Evolutionary conservation across 2,888 invertebrate genomes (phyloP).

Genomic region (Mamestra brassicae): DNA sequence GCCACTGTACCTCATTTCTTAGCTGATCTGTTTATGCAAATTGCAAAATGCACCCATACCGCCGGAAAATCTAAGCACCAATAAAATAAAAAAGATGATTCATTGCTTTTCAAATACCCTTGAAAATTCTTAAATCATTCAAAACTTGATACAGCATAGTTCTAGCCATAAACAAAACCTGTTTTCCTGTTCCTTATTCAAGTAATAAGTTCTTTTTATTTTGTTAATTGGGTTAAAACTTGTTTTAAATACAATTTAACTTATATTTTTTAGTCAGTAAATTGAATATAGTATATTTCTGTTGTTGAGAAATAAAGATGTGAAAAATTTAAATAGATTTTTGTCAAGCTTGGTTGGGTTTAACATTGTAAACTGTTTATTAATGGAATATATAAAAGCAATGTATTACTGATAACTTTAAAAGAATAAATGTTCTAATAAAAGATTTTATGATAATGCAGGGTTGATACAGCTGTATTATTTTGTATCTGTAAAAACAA

Average conservation of each 20-base stretch:
- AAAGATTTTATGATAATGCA: too few relatives aligned
- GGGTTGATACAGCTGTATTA: too few relatives aligned
- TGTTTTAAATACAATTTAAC: not conserved
- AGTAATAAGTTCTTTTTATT: not conserved
- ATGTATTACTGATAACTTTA: too few relatives aligned
- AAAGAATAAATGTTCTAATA: too few relatives aligned
- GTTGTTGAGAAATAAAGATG: too few relatives aligned
- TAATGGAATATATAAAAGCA: too few relatives aligned
- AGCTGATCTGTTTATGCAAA: not conserved
- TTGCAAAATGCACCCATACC: not conserved
- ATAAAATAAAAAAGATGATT: conserved; percentile 29
- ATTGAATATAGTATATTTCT: too few relatives aligned
- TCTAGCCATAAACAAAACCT: conserved; percentile 30
- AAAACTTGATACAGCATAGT: not conserved
- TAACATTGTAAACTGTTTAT: too few relatives aligned
- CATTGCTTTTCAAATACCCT: conserved; percentile 27
- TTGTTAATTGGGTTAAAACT: not conserved
- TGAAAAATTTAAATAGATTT: too few relatives aligned
- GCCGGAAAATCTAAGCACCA: not conserved
- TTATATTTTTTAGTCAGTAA: too few relatives aligned
- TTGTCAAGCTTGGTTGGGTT: too few relatives aligned
- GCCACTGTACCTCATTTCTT: not conserved
- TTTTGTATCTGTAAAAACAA: too few relatives aligned
- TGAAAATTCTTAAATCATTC: conserved; percentile 13
- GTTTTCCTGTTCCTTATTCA: conserved; percentile 33